Base-by-base conservation (phyloP, 2,113 vertebrate species). In the Neodontobutis hainanensis region DNA sequence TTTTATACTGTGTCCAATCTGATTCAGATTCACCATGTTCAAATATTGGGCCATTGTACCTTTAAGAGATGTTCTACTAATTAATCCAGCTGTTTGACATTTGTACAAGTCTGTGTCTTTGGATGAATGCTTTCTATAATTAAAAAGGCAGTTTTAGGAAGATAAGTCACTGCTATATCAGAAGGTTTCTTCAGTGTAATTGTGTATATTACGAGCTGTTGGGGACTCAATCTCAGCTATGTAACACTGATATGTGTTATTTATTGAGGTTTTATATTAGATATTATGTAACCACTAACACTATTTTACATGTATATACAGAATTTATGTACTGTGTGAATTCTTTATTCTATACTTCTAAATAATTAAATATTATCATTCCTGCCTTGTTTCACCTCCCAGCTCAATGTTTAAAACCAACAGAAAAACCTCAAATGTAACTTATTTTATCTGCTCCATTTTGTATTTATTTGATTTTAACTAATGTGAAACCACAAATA, bases 401-500 rank as follows among this genome's bases (percentile, higher is more conserved):
- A 42, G 8, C 45, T 5, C 19, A 55, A 55, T 11, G 12, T 46
- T 48, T 15, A 42, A 15, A 2, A 15, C 40, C 51, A 16, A 50
- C 15, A 8, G 10, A 32, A 64, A 60, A 51, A 35, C 12, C 5
- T 38, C 0, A 1, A 3, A 68, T 19, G 27, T 46, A 50, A 59
- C 19, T 14, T 11, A 35, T 42, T 44, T 47, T 11, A 32, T 67
- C 10, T 44, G 15, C 4, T 50, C 14, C 36, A 35, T 8, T 43
- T 11, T 57, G 32, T 48, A 43, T 56, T 58, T 75, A 19, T 60
- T 12, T 61, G 15, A 35, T 45, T 6, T 68, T 43, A 46, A 61
- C 7, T 55, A 27, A 67, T 71, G 6, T 15, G 16, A 77, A 77
- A 69, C 58, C 59, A 62, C 42, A 82, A 82, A 80, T 84, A 80